Percentiles rank a stretch among this genome's conserved stretches.
Conservation (phyloP, 2,797 vertebrate genomes). For the Pogonophryne albipinna region DNA sequence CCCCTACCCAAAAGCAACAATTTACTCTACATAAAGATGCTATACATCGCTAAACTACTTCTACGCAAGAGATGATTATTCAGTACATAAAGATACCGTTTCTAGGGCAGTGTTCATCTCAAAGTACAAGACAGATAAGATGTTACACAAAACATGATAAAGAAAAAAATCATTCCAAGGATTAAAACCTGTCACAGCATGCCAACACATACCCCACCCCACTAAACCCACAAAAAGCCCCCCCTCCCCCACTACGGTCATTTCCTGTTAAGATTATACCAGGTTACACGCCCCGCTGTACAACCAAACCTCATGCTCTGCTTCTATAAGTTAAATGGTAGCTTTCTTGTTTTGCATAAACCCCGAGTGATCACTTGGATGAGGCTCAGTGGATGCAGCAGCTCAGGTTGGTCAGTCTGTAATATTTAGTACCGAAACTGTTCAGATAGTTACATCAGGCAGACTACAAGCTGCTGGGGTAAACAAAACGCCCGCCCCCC, state of each 20-base stretch:
- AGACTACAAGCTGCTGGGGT: slow-evolving; percentile 58
- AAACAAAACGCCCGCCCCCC: slow-evolving; percentile 12
- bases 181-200: slow-evolving; percentile 84
- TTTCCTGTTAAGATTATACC: slow-evolving; percentile 70
- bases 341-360: slow-evolving; percentile 49
- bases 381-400: slow-evolving; percentile 63
- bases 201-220: slow-evolving; percentile 70
- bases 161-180: slow-evolving; percentile 74
- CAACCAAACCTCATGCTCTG: slow-evolving; percentile 87
- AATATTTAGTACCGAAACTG: slow-evolving; percentile 64
- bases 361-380: slow-evolving; percentile 47
- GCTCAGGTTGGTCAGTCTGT: slow-evolving; percentile 56
- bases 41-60: slow-evolving; percentile 85
- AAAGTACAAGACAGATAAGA: slow-evolving; percentile 83
- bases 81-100: slow-evolving; percentile 77
- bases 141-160: slow-evolving; percentile 86
- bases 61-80: slow-evolving; percentile 84
- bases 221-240: slow-evolving; percentile 53
- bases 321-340: slow-evolving; percentile 59
- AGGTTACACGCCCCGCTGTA: slow-evolving; percentile 84
- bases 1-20: slow-evolving; percentile 82
- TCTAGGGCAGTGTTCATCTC: slow-evolving; percentile 88
- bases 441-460: slow-evolving; percentile 23
- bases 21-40: slow-evolving; percentile 92
- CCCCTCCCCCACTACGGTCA: slow-evolving; percentile 44